These are phyloP conservation scores for Lophius americanus DNA, from an alignment of 2,797 vertebrate species.

Conservation along the genomic window DNA sequence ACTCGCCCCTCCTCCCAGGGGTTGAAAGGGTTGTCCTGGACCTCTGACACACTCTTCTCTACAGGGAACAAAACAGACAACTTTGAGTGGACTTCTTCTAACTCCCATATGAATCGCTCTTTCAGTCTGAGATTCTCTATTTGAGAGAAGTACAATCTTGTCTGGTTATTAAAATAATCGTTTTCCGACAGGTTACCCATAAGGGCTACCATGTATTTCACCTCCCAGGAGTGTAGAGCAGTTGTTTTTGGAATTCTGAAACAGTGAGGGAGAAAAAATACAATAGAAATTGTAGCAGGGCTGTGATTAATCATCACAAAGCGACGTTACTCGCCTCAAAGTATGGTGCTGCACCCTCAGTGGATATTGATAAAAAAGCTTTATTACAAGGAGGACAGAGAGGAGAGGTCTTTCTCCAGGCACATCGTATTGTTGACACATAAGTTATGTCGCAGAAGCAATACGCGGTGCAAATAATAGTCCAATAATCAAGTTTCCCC, in stretches of 20 bases:
- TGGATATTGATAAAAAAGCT: neutral
- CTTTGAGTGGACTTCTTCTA: neutral
- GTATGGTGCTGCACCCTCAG: neutral
- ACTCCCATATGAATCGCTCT: neutral
- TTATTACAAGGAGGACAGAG: slow-evolving; percentile 3
- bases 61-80: slow-evolving; percentile 5
- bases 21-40: slow-evolving; percentile 73
- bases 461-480: too few species aligned
- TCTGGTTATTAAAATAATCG: neutral
- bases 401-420: neutral
- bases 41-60: slow-evolving; percentile 84
- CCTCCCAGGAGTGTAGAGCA: neutral
- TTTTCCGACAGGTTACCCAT: neutral
- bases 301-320: slow-evolving; percentile 3
- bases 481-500: too few species aligned
- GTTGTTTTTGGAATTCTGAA: neutral
- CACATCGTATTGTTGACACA: too few species aligned
- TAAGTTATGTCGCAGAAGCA: too few species aligned
- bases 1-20: slow-evolving; percentile 86
- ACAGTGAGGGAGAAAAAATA: neutral
- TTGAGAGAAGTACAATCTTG: neutral
- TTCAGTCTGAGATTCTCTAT: neutral
- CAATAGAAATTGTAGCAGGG: neutral
- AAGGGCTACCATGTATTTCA: slow-evolving; percentile 3
- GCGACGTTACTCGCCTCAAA: neutral